phyloP scores from a whole-genome alignment of 2,113 vertebrate genomes.

The Oplegnathus fasciatus region DNA sequence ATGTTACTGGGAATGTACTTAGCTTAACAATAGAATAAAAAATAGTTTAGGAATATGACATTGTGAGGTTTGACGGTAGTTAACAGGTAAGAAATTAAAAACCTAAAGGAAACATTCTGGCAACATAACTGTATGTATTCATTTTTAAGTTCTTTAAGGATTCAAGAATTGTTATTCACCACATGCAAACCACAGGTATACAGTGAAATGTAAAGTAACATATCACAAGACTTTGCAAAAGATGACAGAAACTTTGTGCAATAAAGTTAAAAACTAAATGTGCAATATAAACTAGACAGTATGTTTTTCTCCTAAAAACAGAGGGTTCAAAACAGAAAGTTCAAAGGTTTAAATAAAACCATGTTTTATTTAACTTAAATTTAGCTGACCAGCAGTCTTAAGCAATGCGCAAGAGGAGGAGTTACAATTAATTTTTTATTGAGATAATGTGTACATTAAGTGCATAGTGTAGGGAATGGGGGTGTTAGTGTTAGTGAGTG shows the following conservation, averaged over 20 bases:
- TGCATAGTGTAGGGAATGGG: neutral
- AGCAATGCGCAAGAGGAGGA: too few relatives aligned
- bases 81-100: neutral
- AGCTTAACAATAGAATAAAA: too few relatives aligned
- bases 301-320: too few relatives aligned
- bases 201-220: neutral
- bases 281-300: too few relatives aligned
- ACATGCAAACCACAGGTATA: neutral
- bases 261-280: neutral
- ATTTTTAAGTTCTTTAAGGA: neutral
- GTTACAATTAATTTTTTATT: too few relatives aligned
- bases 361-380: neutral
- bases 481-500: too few relatives aligned
- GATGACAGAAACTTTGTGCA: neutral
- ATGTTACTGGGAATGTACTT: too few relatives aligned
- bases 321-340: neutral
- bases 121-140: neutral
- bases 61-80: neutral
- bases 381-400: neutral
- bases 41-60: neutral
- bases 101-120: neutral
- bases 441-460: too few relatives aligned
- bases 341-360: neutral
- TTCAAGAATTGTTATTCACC: neutral
- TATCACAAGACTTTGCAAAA: neutral